Base-by-base conservation (phyloP, 2,113 vertebrate genomes). In the Cnemophilus loriae region DNA sequence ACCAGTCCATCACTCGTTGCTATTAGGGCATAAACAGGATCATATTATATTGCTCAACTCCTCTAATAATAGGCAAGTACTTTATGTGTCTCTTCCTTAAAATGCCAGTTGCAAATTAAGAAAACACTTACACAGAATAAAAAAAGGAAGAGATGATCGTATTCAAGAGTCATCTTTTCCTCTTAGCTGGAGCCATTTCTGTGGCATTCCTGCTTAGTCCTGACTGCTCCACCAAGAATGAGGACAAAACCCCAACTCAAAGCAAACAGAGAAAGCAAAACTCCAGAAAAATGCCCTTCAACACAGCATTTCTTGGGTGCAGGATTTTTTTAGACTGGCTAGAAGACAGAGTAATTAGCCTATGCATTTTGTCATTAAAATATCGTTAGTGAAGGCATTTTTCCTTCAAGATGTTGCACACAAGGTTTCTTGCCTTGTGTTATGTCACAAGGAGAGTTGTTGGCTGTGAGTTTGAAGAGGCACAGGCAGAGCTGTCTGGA, bases 311-410 rank as follows among this genome's bases (percentile, higher is more conserved):
- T 90, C 86, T 77, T 88, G 55, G 39, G 60, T 90, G 42, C 50
- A 70, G 65, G 64, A 28, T n/a, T 92, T 96, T 95, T 96, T 94
- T 81, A 96, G 87, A 88, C 75, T 65, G 65, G 68, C 59, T 88
- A 65, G 91, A 93, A 97, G 92, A 95, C 87, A 90, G 90, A 94
- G 57, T 96, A 96, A 98, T 98, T 98, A 97, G 90, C 10, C 55
- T 92, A 44, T 97, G 78, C 52, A 86, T 97, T 97, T 98, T 91
- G 97, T 98, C 96, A 97, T 98, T 97, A 98, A 98, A 98, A 94
- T 96, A 92, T 87, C 97, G 95, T 98, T 98, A 98, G 86, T 52
- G 75, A 96, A 95, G 79, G 61, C 90, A 97, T 97, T 96, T 93
- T 96, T 97, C 91, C 96, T 97, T 96, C 94, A 95, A 95, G 91